Conservation (phyloP, 1,140 invertebrate genomes). For the Bombus polaris region DNA sequence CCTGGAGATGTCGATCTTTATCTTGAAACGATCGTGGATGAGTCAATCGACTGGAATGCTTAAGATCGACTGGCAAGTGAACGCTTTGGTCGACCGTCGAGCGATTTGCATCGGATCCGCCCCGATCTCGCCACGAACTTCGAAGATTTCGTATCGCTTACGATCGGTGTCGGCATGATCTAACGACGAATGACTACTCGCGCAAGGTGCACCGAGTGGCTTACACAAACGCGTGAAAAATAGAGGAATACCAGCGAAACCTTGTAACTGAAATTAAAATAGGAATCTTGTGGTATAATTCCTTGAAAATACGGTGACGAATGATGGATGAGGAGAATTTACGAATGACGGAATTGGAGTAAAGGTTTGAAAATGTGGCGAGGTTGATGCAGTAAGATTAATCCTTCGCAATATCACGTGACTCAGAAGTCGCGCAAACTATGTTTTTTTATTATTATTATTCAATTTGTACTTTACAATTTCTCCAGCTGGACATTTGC, state of each 20-base stretch:
- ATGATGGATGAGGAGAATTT: not conserved
- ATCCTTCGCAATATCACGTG: too few species aligned
- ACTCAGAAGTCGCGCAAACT: too few species aligned
- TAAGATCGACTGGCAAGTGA: slow-evolving; percentile 15
- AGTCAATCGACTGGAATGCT: slow-evolving; percentile 28
- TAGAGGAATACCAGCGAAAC: not conserved
- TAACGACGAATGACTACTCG: not conserved
- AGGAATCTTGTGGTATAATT: not conserved
- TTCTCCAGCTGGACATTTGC: too few species aligned
- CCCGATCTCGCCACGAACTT: not conserved
- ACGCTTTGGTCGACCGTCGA: not conserved
- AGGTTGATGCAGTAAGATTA: too few species aligned
- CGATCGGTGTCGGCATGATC: not conserved
- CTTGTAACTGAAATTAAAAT: not conserved
- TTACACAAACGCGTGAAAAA: not conserved
- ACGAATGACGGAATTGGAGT: not conserved
- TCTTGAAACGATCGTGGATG: slow-evolving; percentile 28
- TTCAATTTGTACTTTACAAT: too few species aligned
- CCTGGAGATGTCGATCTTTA: not conserved
- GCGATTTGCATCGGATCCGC: slow-evolving; percentile 34
- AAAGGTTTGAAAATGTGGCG: not conserved
- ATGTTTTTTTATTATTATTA: too few species aligned
- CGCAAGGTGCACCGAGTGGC: not conserved
- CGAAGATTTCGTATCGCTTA: not conserved
- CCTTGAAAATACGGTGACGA: not conserved